Conservation (phyloP, 2,888 invertebrate species). For the Meteorus colon region DNA sequence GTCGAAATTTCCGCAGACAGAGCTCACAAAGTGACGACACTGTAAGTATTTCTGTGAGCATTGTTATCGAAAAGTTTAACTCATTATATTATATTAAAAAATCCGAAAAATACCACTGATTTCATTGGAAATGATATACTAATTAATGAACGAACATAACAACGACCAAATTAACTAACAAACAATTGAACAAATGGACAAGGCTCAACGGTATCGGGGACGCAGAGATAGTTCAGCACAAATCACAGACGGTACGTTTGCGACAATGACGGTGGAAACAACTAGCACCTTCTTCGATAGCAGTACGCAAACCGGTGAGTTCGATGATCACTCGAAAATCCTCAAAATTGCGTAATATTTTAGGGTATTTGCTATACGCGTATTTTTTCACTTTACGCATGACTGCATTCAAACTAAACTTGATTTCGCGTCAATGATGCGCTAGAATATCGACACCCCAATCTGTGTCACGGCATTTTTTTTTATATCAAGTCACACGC, state of each 20-base stretch:
- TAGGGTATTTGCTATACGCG: too few relatives aligned
- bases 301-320: conserved; percentile 92
- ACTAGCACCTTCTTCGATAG: conserved; percentile 94
- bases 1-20: conserved; percentile 91
- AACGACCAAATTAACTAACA: too few relatives aligned
- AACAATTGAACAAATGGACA: conserved; percentile 36
- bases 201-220: conserved; percentile 76
- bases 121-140: background rate
- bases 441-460: too few relatives aligned
- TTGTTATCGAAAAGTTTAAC: background rate
- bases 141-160: too few relatives aligned
- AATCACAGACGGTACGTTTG: conserved; percentile 92
- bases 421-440: too few relatives aligned
- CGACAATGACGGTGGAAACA: conserved; percentile 94
- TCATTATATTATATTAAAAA: too few relatives aligned
- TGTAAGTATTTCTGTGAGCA: conserved; percentile 47
- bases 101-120: too few relatives aligned
- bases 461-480: background rate
- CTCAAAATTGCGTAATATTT: too few relatives aligned
- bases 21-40: conserved; percentile 90
- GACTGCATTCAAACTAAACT: too few relatives aligned
- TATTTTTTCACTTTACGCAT: background rate
- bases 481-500: conserved; percentile 37
- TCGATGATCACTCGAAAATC: background rate
- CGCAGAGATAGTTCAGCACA: conserved; percentile 90